Conservation (phyloP, 2,797 vertebrate genomes). For the Triplophysa bombifrons region DNA sequence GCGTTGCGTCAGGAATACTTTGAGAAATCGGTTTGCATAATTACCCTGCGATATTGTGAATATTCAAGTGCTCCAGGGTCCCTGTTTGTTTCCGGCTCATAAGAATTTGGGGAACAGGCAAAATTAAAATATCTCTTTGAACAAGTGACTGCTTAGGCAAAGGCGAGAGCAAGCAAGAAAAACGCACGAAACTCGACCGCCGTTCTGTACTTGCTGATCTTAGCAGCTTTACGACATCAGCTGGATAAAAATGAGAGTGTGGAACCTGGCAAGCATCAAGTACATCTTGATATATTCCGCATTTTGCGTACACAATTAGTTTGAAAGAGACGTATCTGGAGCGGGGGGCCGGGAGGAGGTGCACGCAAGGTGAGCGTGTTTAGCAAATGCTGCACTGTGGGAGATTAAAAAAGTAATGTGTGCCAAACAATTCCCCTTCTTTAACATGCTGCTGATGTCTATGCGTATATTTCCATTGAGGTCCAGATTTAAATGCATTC, state of each 20-base stretch:
- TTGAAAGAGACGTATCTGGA: conserved; percentile 1
- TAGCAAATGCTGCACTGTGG: conserved; percentile 35
- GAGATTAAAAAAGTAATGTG: conserved; percentile 49
- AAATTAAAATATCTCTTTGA: conserved; percentile 32
- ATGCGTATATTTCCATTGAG: conserved; percentile 28
- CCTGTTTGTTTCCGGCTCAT: conserved; percentile 51
- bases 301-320: conserved; percentile 54
- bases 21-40: conserved; percentile 61
- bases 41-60: conserved; percentile 54
- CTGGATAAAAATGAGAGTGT: not conserved
- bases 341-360: not conserved
- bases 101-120: conserved; percentile 53
- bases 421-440: conserved; percentile 41
- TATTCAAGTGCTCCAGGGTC: conserved; percentile 51
- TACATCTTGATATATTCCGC: conserved; percentile 38
- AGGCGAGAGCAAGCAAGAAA: conserved; percentile 15
- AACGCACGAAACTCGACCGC: conserved; percentile 6
- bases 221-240: conserved; percentile 40
- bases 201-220: conserved; percentile 36
- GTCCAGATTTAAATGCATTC: conserved; percentile 36
- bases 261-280: conserved; percentile 46
- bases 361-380: not conserved
- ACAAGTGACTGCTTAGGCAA: conserved; percentile 20
- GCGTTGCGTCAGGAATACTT: conserved; percentile 27
- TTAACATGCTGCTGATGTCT: conserved; percentile 47